phyloP scores from a whole-genome alignment of 2,797 vertebrate species.

The Leucoraja ocellata region DNA sequence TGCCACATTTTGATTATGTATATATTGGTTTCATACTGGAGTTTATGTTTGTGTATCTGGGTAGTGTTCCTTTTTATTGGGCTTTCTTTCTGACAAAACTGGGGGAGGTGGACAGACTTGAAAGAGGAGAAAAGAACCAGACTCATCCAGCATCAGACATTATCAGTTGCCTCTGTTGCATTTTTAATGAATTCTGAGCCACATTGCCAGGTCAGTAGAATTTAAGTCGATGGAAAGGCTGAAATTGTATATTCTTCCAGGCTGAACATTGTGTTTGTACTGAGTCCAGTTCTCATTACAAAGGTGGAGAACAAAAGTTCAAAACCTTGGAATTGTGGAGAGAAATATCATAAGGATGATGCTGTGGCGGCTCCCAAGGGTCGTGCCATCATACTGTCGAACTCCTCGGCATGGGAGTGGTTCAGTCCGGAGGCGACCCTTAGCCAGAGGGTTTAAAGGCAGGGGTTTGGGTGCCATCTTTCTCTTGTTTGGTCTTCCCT shows the following conservation, averaged over 20 bases:
- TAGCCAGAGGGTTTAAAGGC: too few relatives aligned
- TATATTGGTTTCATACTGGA: not conserved
- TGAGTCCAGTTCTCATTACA: not conserved
- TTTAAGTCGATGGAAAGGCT: not conserved
- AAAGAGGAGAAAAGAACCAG: not conserved
- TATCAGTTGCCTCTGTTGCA: not conserved
- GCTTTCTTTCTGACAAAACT: not conserved
- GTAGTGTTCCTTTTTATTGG: not conserved
- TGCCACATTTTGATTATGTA: not conserved
- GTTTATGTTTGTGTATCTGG: not conserved
- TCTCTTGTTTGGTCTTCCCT: too few relatives aligned
- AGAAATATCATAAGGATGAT: not conserved
- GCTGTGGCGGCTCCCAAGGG: not conserved
- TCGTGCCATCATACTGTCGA: too few relatives aligned
- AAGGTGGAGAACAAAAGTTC: not conserved
- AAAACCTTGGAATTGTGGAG: not conserved
- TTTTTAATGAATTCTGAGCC: constrained; percentile 1
- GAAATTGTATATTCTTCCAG: not conserved
- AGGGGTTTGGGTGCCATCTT: too few relatives aligned
- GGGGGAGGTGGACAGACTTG: not conserved
- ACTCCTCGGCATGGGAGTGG: too few relatives aligned
- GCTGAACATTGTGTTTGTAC: not conserved
- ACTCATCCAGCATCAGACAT: not conserved
- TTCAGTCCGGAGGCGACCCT: too few relatives aligned
- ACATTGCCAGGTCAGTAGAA: not conserved